phyloP scores from a whole-genome alignment of 2,113 vertebrate species.

The Urocitellus parryii region DNA sequence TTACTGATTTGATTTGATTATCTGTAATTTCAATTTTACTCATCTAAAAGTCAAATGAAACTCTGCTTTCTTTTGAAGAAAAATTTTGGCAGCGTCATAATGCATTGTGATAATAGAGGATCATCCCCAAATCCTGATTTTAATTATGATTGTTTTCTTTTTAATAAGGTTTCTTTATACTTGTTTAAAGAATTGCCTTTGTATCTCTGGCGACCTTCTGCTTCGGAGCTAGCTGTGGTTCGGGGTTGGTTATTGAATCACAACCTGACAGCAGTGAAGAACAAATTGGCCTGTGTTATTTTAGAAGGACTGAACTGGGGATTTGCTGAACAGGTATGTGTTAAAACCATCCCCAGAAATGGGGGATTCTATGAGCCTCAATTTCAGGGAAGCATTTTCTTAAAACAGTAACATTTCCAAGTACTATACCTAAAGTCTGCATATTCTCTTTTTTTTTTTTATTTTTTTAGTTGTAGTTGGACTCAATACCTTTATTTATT shows the following conservation, averaged over 20 bases:
- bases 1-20: slow-evolving; percentile 35
- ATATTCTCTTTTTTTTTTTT: not conserved
- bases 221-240: slow-evolving; percentile 92
- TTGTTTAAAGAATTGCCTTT: slow-evolving; percentile 97
- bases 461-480: not conserved
- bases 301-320: slow-evolving; percentile 98
- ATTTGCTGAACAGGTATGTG: slow-evolving; percentile 88
- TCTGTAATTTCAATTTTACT: not conserved
- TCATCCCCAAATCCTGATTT: not conserved
- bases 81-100: slow-evolving; percentile 26
- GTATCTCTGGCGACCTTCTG: slow-evolving; percentile 92
- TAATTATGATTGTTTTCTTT: slow-evolving; percentile 64
- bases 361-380: not conserved
- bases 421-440: not conserved
- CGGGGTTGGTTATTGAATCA: slow-evolving; percentile 94
- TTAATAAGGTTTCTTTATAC: slow-evolving; percentile 94
- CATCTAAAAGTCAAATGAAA: slow-evolving; percentile 55
- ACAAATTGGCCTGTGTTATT: slow-evolving; percentile 96
- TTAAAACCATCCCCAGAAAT: not conserved
- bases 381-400: slow-evolving; percentile 57
- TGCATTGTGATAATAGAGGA: not conserved
- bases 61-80: slow-evolving; percentile 32
- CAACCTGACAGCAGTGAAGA: slow-evolving; percentile 93
- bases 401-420: not conserved
- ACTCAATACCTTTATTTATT: not conserved